Conservation (phyloP, 2,113 vertebrate species). For the Octodon degus region DNA sequence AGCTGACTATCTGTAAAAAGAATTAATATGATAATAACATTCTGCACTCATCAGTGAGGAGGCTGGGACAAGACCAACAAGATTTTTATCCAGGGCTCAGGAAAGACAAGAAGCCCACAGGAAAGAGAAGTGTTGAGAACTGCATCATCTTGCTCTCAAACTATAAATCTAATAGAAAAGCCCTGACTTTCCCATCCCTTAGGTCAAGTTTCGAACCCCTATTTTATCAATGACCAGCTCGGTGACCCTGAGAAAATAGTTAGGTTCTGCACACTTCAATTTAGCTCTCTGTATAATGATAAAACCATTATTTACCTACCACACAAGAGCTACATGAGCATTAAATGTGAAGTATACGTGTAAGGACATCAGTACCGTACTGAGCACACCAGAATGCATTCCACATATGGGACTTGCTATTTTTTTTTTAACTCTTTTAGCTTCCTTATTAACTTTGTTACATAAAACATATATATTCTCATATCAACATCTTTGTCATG, state of each 20-base stretch:
- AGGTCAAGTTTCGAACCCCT: not conserved
- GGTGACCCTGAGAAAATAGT: not conserved
- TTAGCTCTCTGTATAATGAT: not conserved
- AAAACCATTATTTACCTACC: not conserved
- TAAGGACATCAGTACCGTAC: not conserved
- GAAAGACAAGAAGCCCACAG: not conserved
- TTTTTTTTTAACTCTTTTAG: conserved; percentile 59
- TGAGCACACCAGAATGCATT: not conserved
- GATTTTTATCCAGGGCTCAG: not conserved
- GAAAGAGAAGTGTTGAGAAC: not conserved
- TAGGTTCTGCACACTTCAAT: not conserved
- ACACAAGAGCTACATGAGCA: not conserved
- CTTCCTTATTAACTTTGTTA: conserved; percentile 79
- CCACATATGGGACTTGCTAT: not conserved
- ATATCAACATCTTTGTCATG: conserved; percentile 69
- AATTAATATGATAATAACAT: not conserved
- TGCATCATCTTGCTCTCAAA: not conserved
- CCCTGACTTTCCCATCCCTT: not conserved
- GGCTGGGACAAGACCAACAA: not conserved
- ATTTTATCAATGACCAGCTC: not conserved
- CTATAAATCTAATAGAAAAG: not conserved
- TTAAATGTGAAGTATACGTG: not conserved
- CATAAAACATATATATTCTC: conserved; percentile 74
- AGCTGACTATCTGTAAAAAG: not conserved
- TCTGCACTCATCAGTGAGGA: not conserved